A percentile compares a stretch with the other conserved stretches of the same genome.
phyloP scores from a whole-genome alignment of 2,797 vertebrate genomes.

The Erithacus rubecula region DNA sequence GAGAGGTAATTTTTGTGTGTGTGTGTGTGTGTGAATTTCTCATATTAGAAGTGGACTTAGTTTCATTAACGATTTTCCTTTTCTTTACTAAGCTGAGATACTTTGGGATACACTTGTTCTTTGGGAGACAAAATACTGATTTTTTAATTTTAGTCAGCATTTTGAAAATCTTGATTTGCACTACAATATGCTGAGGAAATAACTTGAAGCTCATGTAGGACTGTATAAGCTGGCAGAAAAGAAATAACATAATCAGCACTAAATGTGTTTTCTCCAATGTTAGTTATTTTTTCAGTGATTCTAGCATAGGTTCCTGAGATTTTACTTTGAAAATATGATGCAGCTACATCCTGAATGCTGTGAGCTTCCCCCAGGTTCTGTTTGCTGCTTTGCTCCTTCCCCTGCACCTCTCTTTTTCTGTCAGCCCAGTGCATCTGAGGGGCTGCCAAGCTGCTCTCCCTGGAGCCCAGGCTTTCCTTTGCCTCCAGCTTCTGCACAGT shows the following conservation, averaged over 20 bases:
- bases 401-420: background rate
- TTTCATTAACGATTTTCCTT: background rate
- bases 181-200: background rate
- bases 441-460: background rate
- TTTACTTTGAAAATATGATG: background rate
- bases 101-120: background rate
- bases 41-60: background rate
- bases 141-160: background rate
- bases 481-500: accelerated
- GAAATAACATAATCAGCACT: background rate
- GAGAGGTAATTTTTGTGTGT: background rate
- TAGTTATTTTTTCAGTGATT: background rate
- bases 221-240: background rate
- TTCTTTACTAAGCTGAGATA: background rate
- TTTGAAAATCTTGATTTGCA: background rate
- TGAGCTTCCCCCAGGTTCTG: background rate
- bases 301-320: background rate
- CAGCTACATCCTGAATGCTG: background rate
- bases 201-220: background rate
- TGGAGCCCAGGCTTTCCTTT: background rate
- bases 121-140: background rate
- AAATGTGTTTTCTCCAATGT: background rate
- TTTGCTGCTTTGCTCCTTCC: background rate
- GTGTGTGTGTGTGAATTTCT: background rate
- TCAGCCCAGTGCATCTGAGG: background rate